Conservation (phyloP, 2,888 invertebrate genomes). For the Opisthograptis luteolata region DNA sequence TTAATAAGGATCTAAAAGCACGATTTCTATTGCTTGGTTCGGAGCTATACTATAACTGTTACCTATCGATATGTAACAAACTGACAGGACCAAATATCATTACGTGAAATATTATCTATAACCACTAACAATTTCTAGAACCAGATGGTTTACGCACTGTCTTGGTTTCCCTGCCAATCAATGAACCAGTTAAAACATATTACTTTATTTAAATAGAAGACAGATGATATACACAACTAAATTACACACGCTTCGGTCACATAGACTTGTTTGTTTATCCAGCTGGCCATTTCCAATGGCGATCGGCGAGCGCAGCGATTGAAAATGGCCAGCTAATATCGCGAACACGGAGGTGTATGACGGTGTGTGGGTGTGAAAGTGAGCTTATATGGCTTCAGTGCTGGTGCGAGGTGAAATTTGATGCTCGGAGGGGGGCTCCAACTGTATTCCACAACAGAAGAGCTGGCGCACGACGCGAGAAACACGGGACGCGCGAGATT, state of each 20-base stretch:
- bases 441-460: slow-evolving; percentile 71
- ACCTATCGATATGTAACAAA: too few species aligned
- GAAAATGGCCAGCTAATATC: slow-evolving; percentile 57
- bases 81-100: too few species aligned
- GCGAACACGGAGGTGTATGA: slow-evolving; percentile 29
- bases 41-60: too few species aligned
- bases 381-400: slow-evolving; percentile 53
- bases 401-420: slow-evolving; percentile 49
- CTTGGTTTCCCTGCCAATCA: too few species aligned
- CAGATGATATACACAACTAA: slow-evolving; percentile 61
- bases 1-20: too few species aligned
- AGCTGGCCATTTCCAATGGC: slow-evolving; percentile 60
- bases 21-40: too few species aligned
- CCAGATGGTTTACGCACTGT: too few species aligned
- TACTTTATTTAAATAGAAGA: slow-evolving; percentile 31
- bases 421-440: slow-evolving; percentile 69
- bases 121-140: too few species aligned
- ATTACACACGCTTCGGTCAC: slow-evolving; percentile 52
- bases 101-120: too few species aligned
- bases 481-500: slow-evolving; percentile 65
- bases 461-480: slow-evolving; percentile 68
- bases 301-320: slow-evolving; percentile 35
- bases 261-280: slow-evolving; percentile 40
- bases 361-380: slow-evolving; percentile 24
- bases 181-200: slow-evolving; percentile 20